Evolutionary conservation across 2,113 vertebrate genomes (phyloP).

Genomic region (Cephalopholis sonnerati): DNA sequence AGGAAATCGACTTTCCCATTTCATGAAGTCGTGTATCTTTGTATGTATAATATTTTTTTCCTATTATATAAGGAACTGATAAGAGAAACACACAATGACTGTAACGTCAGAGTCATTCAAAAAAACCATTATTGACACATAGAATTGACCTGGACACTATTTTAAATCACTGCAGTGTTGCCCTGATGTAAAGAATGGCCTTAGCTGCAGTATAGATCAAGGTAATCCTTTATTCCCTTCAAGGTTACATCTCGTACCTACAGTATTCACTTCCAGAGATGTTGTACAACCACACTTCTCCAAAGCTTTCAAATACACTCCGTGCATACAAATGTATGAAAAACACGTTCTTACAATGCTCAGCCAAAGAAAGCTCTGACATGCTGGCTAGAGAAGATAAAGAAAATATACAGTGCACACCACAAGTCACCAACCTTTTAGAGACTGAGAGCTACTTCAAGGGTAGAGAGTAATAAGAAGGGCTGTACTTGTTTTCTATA

Average conservation of each 20-base stretch:
- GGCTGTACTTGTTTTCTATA: too few species aligned
- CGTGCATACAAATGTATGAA: not conserved
- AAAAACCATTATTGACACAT: not conserved
- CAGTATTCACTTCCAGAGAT: not conserved
- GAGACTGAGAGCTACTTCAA: too few species aligned
- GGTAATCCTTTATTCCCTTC: slow-evolving; percentile 25
- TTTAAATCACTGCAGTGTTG: not conserved
- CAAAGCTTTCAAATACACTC: not conserved
- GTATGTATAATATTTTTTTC: not conserved
- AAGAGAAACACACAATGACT: not conserved
- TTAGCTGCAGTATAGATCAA: not conserved
- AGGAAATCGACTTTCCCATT: not conserved
- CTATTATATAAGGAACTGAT: not conserved
- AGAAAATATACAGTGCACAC: not conserved
- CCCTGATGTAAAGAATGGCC: not conserved
- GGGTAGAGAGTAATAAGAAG: too few species aligned
- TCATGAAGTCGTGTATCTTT: not conserved
- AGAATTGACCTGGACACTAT: not conserved
- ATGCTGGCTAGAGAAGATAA: not conserved
- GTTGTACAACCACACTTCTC: not conserved
- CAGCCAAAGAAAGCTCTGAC: not conserved
- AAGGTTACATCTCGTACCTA: slow-evolving; percentile 9
- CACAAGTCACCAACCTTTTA: too few species aligned
- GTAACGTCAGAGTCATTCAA: not conserved
- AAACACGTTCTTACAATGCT: not conserved